A percentile compares a stretch with the other conserved stretches of the same genome.
phyloP scores from a whole-genome alignment of 2,888 invertebrate genomes.

The Cephus rjabovi region DNA sequence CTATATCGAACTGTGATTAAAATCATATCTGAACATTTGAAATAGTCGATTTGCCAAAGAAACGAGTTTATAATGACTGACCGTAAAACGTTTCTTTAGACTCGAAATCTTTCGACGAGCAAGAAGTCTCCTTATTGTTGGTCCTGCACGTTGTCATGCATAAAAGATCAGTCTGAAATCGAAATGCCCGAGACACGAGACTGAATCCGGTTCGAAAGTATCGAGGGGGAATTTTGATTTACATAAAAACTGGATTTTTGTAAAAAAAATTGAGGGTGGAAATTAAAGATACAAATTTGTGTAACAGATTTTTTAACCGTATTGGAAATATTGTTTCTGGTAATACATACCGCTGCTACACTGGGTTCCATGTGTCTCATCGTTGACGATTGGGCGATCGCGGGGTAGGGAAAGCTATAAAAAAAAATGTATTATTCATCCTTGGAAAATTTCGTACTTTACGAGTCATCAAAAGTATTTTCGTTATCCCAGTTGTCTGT shows the following conservation, averaged over 20 bases:
- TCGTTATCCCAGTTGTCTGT: not conserved
- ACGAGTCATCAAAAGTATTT: not conserved
- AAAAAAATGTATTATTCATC: not conserved
- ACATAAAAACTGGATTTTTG: not conserved
- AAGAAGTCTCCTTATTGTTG: not conserved
- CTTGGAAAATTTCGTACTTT: not conserved
- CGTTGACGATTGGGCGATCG: not conserved
- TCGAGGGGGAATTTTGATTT: not conserved
- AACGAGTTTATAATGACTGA: not conserved
- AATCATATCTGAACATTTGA: not conserved
- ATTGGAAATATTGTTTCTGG: not conserved
- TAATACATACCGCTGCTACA: no score
- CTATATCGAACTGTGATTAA: not conserved
- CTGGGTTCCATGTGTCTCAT: not conserved
- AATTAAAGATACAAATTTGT: not conserved
- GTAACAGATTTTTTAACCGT: not conserved
- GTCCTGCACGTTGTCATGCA: not conserved
- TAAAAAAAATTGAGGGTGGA: not conserved
- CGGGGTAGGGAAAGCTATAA: not conserved
- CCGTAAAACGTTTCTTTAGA: not conserved
- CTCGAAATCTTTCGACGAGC: not conserved
- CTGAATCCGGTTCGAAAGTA: not conserved
- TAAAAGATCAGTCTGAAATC: not conserved
- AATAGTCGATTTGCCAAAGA: not conserved
- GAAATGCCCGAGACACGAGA: not conserved